These are phyloP conservation scores for Epicampocera succincta DNA, from an alignment of 2,888 invertebrate genomes.

Conservation along the genomic window DNA sequence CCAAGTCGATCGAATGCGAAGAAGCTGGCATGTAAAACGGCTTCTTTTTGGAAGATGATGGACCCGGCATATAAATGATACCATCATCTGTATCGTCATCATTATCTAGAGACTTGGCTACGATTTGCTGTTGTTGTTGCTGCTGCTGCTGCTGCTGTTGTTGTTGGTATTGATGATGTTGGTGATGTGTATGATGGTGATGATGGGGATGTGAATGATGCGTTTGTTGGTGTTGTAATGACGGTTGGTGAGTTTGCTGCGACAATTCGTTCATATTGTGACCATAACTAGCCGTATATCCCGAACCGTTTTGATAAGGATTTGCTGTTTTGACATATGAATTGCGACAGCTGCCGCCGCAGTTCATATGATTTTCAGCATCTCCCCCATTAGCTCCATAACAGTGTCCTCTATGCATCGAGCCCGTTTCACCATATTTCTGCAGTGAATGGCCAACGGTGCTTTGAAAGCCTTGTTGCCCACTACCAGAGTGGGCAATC, in stretches of 20 bases:
- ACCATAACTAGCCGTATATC: constrained; percentile 74
- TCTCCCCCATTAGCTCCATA: constrained; percentile 78
- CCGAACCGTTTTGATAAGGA: constrained; percentile 80
- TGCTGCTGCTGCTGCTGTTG: constrained; percentile 45
- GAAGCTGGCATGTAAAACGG: constrained; percentile 74
- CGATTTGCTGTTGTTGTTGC: constrained; percentile 51
- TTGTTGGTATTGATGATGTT: constrained; percentile 34
- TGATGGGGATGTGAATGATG: constrained; percentile 52
- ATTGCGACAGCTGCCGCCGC: constrained; percentile 78
- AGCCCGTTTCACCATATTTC: constrained; percentile 69
- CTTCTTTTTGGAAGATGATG: constrained; percentile 72
- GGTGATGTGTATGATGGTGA: constrained; percentile 23
- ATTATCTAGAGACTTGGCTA: constrained; percentile 71
- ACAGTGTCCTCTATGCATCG: constrained; percentile 75
- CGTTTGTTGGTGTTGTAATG: constrained; percentile 33
- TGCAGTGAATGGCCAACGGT: constrained; percentile 75
- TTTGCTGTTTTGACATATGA: constrained; percentile 78
- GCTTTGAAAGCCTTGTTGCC: constrained; percentile 73
- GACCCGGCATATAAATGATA: constrained; percentile 77
- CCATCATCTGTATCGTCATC: constrained; percentile 79
- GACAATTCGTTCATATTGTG: constrained; percentile 62
- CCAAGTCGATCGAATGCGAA: constrained; percentile 68
- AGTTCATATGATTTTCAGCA: constrained; percentile 78
- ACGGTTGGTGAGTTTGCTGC: constrained; percentile 43
- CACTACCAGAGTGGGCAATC: constrained; percentile 80